phyloP scores from a whole-genome alignment of 2,113 vertebrate genomes.

The Guaruba guarouba region DNA sequence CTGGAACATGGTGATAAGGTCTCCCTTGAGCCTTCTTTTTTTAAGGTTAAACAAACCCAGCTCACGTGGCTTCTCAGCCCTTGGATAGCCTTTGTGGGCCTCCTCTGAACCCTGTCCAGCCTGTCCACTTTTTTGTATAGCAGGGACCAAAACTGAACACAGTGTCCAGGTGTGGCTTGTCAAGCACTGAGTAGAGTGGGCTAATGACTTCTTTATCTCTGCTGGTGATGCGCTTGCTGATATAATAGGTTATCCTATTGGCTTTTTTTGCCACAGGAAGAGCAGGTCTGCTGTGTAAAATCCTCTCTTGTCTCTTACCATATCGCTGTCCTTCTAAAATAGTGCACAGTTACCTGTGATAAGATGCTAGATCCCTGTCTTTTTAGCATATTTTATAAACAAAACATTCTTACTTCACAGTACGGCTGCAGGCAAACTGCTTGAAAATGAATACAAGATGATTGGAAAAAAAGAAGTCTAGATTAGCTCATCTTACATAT shows the following conservation, averaged over 20 bases:
- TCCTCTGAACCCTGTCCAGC: not conserved
- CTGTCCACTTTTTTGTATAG: not conserved
- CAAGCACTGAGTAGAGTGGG: not conserved
- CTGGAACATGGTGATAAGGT: not conserved
- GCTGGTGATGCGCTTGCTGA: not conserved
- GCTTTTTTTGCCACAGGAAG: not conserved
- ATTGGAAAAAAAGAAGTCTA: not conserved
- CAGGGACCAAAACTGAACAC: not conserved
- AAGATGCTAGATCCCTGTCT: not conserved
- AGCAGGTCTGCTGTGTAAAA: not conserved
- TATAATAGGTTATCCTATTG: not conserved
- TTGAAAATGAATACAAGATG: not conserved
- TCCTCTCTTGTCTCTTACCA: not conserved
- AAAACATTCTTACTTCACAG: not conserved
- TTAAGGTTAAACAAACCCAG: not conserved
- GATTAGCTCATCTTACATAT: rapidly evolving
- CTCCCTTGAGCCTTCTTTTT: not conserved
- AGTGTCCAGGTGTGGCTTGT: not conserved
- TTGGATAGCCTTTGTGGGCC: not conserved
- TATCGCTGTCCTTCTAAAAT: not conserved
- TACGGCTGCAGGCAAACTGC: not conserved
- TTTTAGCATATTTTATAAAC: not conserved
- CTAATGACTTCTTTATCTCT: not conserved
- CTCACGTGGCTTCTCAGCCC: not conserved
- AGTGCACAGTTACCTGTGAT: rapidly evolving